These are phyloP conservation scores for Lasioglossum calceatum DNA, from an alignment of 2,888 invertebrate species.

Conservation along the genomic window DNA sequence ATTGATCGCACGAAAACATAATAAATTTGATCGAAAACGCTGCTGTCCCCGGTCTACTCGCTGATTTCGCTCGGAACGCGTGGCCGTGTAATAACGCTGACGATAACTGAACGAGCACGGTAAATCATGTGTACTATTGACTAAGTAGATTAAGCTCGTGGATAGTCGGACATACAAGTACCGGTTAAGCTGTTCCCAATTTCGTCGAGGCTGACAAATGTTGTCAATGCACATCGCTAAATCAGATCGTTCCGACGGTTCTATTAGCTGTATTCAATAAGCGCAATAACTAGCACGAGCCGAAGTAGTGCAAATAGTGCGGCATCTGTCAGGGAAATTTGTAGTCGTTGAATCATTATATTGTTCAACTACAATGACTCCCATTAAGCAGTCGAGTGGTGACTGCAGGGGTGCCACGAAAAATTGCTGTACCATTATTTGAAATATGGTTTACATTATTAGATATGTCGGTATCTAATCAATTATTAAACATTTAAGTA, in stretches of 20 bases:
- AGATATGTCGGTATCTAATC: too few relatives aligned
- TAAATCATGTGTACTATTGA: background rate
- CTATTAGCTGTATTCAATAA: background rate
- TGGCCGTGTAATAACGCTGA: background rate
- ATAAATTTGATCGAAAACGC: background rate
- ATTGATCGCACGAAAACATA: background rate
- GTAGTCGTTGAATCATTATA: background rate
- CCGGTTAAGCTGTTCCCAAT: background rate
- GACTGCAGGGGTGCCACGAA: too few relatives aligned
- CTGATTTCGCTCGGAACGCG: background rate
- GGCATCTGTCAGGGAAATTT: background rate
- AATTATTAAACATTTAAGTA: too few relatives aligned
- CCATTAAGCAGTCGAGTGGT: too few relatives aligned
- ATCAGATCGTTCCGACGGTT: background rate
- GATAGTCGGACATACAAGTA: background rate
- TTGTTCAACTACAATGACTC: background rate
- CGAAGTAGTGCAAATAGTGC: background rate
- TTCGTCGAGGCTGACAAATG: background rate
- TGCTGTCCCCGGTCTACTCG: background rate
- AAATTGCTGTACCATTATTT: too few relatives aligned
- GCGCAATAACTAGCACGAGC: background rate
- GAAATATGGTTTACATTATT: too few relatives aligned
- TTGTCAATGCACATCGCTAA: background rate
- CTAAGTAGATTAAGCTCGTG: background rate
- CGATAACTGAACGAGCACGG: background rate